Evolutionary conservation across 2,888 invertebrate genomes (phyloP).

Genomic region (Xylophagus ater): DNA sequence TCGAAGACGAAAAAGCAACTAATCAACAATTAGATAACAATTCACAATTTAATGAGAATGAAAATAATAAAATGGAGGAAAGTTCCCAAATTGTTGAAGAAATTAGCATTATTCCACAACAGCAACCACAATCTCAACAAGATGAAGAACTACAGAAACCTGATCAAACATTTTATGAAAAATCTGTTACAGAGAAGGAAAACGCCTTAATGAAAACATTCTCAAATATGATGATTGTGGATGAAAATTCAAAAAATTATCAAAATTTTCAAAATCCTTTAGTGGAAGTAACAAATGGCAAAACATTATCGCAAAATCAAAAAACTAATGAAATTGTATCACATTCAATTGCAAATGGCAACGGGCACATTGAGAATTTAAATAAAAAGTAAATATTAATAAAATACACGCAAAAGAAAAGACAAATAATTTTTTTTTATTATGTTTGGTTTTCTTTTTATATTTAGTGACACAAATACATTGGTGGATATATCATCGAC

Average conservation of each 20-base stretch:
- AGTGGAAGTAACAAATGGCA: conserved; percentile 34
- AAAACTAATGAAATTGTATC: conserved; percentile 16
- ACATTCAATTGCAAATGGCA: conserved; percentile 33
- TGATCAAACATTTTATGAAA: conserved; percentile 28
- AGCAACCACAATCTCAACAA: conserved; percentile 8
- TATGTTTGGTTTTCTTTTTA: neutral
- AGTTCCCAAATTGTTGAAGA: too few relatives aligned
- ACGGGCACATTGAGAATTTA: conserved; percentile 38
- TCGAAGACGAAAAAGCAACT: conserved; percentile 13
- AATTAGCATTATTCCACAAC: neutral
- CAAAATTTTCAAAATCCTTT: conserved; percentile 25
- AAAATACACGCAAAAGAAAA: neutral
- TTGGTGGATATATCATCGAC: conserved; percentile 31
- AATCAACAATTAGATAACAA: conserved; percentile 5
- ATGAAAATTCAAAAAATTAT: conserved; percentile 33
- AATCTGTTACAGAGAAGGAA: conserved; percentile 39
- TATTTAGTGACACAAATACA: conserved; percentile 34
- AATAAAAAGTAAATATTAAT: conserved; percentile 34
- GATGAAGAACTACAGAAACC: conserved; percentile 18
- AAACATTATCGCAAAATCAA: conserved; percentile 18
- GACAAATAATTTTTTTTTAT: neutral
- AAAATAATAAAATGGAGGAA: too few relatives aligned
- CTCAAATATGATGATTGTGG: conserved; percentile 36
- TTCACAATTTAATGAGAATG: too few relatives aligned
- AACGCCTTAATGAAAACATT: conserved; percentile 36